A percentile compares a stretch with the other conserved stretches of the same genome.
These are phyloP conservation scores for Sigmodon hispidus DNA, from an alignment of 2,113 vertebrate species.

Conservation along the genomic window DNA sequence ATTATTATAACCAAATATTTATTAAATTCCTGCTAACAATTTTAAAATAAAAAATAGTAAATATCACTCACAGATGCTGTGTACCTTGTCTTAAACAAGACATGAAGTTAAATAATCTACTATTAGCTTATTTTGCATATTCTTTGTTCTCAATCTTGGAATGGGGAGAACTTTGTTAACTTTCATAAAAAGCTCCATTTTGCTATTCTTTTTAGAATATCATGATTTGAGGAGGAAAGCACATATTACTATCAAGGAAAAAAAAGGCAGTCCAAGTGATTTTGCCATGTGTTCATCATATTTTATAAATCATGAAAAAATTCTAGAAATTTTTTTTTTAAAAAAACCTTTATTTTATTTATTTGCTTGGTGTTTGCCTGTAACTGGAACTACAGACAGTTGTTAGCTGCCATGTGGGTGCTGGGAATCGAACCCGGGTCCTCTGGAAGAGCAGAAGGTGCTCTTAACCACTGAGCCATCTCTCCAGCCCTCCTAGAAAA, in stretches of 20 bases:
- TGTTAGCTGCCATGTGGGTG: too few relatives aligned
- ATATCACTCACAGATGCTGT: not conserved
- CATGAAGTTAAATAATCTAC: not conserved
- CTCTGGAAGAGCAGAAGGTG: too few relatives aligned
- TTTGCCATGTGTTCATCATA: not conserved
- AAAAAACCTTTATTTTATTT: too few relatives aligned
- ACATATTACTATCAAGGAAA: not conserved
- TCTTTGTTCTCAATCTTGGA: not conserved
- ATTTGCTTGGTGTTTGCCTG: too few relatives aligned
- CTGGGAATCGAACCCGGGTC: too few relatives aligned
- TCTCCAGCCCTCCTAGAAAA: too few relatives aligned
- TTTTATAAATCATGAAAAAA: not conserved
- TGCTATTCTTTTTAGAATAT: not conserved
- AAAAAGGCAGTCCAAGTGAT: not conserved
- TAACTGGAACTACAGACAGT: too few relatives aligned
- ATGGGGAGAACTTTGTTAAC: not conserved
- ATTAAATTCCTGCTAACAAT: not conserved
- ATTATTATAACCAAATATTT: not conserved
- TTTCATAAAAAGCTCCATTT: not conserved
- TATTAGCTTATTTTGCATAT: not conserved
- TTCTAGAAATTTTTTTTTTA: not conserved
- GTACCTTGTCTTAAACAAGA: not conserved
- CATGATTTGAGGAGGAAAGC: not conserved
- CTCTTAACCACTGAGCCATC: too few relatives aligned
- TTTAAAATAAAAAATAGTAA: conserved; percentile 5